Base-by-base conservation (phyloP, 2,113 vertebrate species). In the Forbesichthys papilliferus region DNA sequence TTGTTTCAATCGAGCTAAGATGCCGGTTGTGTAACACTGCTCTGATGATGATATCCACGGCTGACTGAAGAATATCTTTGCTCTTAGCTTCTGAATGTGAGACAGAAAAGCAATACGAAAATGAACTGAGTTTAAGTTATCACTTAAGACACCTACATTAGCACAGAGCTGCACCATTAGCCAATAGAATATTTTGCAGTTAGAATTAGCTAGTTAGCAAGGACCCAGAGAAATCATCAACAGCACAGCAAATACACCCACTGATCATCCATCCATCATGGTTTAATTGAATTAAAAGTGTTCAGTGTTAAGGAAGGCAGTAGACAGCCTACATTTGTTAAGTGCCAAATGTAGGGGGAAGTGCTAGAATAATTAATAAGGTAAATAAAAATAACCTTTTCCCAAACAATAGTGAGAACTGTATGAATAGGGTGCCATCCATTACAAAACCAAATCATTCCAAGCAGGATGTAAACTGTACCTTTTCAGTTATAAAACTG, bases 1-100 rank as follows among this genome's bases (percentile, higher is more conserved):
- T 69, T 16, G 81, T 72, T 63, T 71, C 71, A 48, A 69, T 82
- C 79, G 1, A 36, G 10, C 3, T 56, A 68, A 60, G 68, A 36
- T 13, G 69, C 42, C 42, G 14, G 52, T 84, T 64, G 16, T 67
- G 66, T 5, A 92, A 77, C 52, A 89, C 83, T 16, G 71, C 60
- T 5, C 64, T 57, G 59, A 98, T 90, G 69, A 99, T 88, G 69
- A 91, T 88, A 18, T 87, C 74, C 48, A 94, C 88, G 3, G 79
- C 79, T 55, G 67, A 75, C 1, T 16, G 64, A 3, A 90, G 55
- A 2, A 5, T 4, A 20, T 64, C 48, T n/a, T 48, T 55, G 1
- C 61, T 36, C 1, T 61, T 84, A 3, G 67, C 34, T 0, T 52
- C 4, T 67, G 33, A 3, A 0, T 80, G 95, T 96, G 79, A 48